Conservation (phyloP, 2,113 vertebrate genomes). For the Verasper variegatus region DNA sequence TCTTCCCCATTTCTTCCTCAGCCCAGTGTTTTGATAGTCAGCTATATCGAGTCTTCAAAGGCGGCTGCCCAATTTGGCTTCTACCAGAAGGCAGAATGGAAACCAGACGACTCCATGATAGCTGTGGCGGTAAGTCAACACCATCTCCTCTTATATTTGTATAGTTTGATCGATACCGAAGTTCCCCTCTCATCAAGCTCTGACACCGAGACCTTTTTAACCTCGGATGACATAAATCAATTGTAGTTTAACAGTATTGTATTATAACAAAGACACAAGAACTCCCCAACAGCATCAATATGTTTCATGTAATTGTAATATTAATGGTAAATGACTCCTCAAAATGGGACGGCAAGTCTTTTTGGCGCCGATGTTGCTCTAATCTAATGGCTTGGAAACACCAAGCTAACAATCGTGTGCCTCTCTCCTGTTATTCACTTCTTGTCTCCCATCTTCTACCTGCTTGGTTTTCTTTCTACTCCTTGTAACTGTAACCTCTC, state of each 20-base stretch:
- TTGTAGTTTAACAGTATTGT: too few relatives aligned
- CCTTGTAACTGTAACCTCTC: background rate
- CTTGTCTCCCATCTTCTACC: background rate
- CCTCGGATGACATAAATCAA: too few relatives aligned
- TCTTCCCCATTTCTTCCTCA: slow-evolving; percentile 67
- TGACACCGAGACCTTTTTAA: background rate
- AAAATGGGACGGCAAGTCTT: too few relatives aligned
- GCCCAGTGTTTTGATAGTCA: slow-evolving; percentile 96
- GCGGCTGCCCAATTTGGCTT: slow-evolving; percentile 91
- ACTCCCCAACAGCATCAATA: too few relatives aligned
- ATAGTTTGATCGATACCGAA: slow-evolving; percentile 1
- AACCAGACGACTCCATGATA: slow-evolving; percentile 93
- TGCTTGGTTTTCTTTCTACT: background rate
- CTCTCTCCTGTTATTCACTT: background rate
- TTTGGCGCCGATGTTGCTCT: too few relatives aligned
- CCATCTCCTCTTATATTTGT: background rate
- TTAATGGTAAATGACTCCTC: too few relatives aligned
- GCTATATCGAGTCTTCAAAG: slow-evolving; percentile 93
- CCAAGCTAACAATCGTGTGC: background rate
- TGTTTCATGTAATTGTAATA: too few relatives aligned
- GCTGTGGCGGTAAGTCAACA: slow-evolving; percentile 91
- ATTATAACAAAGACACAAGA: too few relatives aligned
- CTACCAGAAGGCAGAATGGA: slow-evolving; percentile 94
- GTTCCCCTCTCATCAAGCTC: background rate
- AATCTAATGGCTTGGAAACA: background rate